phyloP scores from a whole-genome alignment of 2,113 vertebrate genomes.

The Brienomyrus longianalis region DNA sequence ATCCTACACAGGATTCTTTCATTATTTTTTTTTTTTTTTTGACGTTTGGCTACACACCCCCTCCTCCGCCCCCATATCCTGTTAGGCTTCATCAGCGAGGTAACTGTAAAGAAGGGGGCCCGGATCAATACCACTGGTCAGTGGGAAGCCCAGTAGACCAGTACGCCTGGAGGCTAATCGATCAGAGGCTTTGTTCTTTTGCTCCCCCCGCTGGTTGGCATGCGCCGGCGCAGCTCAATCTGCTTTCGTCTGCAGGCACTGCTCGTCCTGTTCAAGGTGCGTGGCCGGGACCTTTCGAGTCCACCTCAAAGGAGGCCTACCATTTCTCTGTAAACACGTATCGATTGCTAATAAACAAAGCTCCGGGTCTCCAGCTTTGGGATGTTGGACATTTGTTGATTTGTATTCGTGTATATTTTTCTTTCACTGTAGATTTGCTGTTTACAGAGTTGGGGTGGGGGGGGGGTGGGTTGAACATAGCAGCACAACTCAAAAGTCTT shows the following conservation, averaged over 20 bases:
- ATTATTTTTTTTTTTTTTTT: constrained; percentile 36
- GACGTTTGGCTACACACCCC: constrained; percentile 62
- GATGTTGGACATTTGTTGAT: background rate
- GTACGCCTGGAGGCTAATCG: constrained; percentile 86
- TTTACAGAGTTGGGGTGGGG: background rate
- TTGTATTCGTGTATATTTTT: background rate
- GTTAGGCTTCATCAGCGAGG: constrained; percentile 78
- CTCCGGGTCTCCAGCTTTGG: background rate
- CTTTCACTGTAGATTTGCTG: background rate
- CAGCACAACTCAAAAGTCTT: background rate
- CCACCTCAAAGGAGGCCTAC: background rate
- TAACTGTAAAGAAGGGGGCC: constrained; percentile 76
- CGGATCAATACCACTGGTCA: constrained; percentile 89
- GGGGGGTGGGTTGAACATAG: background rate
- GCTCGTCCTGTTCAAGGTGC: constrained; percentile 36
- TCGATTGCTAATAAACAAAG: background rate
- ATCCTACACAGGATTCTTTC: constrained; percentile 24
- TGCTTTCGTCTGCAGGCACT: constrained; percentile 44
- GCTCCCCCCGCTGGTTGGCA: background rate
- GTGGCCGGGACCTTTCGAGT: constrained; percentile 10
- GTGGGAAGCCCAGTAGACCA: constrained; percentile 67
- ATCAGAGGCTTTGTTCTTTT: constrained; percentile 89
- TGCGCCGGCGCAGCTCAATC: constrained; percentile 49
- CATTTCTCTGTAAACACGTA: background rate
- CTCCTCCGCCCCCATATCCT: constrained; percentile 43